These are phyloP conservation scores for Diorhabda carinulata DNA, from an alignment of 1,140 invertebrate species.

Conservation along the genomic window DNA sequence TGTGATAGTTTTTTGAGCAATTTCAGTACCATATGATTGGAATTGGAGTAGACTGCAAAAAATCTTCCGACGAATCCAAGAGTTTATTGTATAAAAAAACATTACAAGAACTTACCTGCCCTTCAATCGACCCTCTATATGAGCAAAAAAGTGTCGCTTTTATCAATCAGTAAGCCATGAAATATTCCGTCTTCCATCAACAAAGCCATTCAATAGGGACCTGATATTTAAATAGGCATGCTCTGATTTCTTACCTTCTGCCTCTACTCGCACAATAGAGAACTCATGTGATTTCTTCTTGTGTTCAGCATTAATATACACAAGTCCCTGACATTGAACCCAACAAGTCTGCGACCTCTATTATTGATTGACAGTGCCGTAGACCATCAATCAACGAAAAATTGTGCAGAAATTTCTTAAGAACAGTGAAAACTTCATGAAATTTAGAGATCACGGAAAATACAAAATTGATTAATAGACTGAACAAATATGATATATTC, in stretches of 20 bases:
- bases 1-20: too few species aligned
- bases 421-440: too few species aligned
- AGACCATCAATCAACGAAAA: not conserved
- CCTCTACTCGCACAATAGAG: not conserved
- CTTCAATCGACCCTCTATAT: not conserved
- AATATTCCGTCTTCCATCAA: not conserved
- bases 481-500: too few species aligned
- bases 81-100: too few species aligned
- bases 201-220: not conserved
- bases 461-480: too few species aligned
- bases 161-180: not conserved
- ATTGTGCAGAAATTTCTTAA: too few species aligned
- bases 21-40: too few species aligned
- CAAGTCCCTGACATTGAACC: not conserved
- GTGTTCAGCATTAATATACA: not conserved
- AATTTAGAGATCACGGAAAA: too few species aligned
- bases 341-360: not conserved
- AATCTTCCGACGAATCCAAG: too few species aligned
- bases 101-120: not conserved
- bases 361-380: not conserved
- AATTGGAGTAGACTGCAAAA: too few species aligned
- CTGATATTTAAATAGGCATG: slow-evolving; percentile 2
- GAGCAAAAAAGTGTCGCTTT: not conserved
- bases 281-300: not conserved
- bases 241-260: slow-evolving; percentile 2